Conservation (phyloP, 2,888 invertebrate species). For the Apoderus coryli region DNA sequence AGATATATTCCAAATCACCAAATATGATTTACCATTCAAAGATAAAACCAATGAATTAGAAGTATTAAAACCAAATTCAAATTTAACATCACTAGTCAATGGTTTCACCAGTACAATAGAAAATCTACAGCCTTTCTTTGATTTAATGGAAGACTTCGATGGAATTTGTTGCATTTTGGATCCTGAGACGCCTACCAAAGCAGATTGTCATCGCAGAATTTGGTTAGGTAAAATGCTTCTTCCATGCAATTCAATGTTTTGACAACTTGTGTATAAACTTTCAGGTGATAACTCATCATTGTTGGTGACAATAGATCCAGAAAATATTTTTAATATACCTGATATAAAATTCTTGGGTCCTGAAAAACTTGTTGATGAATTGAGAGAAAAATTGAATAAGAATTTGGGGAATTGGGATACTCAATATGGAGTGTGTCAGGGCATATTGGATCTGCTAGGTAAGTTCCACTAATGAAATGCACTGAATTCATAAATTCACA, state of each 20-base stretch:
- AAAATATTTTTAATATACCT: constrained; percentile 25
- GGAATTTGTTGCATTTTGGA: constrained; percentile 30
- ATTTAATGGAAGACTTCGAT: constrained; percentile 32
- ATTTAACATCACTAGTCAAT: constrained; percentile 24
- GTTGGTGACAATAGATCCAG: constrained; percentile 29
- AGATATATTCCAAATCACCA: constrained; percentile 22
- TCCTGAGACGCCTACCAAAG: constrained; percentile 27
- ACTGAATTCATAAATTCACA: no score
- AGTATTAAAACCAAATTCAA: constrained; percentile 16
- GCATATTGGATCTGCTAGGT: constrained; percentile 29
- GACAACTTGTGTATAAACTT: constrained; percentile 3
- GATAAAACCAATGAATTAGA: constrained; percentile 11
- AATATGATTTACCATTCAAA: constrained; percentile 23
- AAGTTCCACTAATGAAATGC: no score
- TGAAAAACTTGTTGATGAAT: constrained; percentile 23
- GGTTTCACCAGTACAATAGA: constrained; percentile 23
- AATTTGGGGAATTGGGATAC: constrained; percentile 30
- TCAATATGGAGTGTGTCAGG: constrained; percentile 23
- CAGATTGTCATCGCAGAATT: constrained; percentile 30
- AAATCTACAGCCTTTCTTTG: constrained; percentile 28
- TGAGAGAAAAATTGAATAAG: constrained; percentile 22
- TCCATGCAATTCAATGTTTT: constrained; percentile 4
- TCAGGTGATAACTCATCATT: constrained; percentile 29
- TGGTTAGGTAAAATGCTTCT: constrained; percentile 24
- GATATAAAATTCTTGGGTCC: constrained; percentile 32